These are phyloP conservation scores for Prionchulus punctatus DNA, from an alignment of 2,888 invertebrate genomes.

Conservation along the genomic window DNA sequence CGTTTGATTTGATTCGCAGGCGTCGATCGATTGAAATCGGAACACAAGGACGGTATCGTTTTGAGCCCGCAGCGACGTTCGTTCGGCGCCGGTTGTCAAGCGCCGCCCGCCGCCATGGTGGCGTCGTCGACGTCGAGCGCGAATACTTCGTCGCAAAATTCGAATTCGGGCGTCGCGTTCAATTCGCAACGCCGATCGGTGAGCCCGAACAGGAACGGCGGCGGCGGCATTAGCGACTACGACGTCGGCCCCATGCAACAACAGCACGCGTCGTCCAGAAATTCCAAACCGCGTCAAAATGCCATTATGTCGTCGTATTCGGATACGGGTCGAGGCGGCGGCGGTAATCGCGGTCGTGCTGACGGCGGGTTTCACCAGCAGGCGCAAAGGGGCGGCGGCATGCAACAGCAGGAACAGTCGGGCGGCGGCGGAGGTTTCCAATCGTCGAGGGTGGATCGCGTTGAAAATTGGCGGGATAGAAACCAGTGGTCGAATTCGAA, in stretches of 20 bases:
- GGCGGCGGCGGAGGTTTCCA: not conserved
- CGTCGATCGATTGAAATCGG: conserved; percentile 1
- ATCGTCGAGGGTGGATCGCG: not conserved
- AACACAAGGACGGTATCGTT: conserved; percentile 53
- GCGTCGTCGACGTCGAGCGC: not conserved
- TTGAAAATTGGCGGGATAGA: conserved; percentile 2
- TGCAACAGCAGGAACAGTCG: too few relatives aligned
- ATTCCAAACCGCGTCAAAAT: not conserved
- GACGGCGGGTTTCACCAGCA: too few relatives aligned
- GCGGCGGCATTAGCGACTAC: not conserved
- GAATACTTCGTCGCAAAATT: too few relatives aligned
- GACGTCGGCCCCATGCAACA: not conserved
- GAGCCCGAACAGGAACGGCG: not conserved
- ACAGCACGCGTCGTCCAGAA: not conserved
- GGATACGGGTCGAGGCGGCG: too few relatives aligned
- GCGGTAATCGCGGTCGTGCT: too few relatives aligned
- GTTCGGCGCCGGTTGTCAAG: conserved; percentile 71
- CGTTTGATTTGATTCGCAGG: not conserved
- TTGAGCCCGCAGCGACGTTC: conserved; percentile 68
- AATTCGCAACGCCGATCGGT: not conserved
- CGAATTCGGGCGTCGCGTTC: too few relatives aligned
- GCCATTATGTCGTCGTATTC: not conserved
- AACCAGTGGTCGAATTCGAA: too few relatives aligned
- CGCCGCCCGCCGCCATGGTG: too few relatives aligned
- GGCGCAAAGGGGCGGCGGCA: too few relatives aligned